Base-by-base conservation (phyloP, 2,888 invertebrate genomes). In the Mythimna vitellina region DNA sequence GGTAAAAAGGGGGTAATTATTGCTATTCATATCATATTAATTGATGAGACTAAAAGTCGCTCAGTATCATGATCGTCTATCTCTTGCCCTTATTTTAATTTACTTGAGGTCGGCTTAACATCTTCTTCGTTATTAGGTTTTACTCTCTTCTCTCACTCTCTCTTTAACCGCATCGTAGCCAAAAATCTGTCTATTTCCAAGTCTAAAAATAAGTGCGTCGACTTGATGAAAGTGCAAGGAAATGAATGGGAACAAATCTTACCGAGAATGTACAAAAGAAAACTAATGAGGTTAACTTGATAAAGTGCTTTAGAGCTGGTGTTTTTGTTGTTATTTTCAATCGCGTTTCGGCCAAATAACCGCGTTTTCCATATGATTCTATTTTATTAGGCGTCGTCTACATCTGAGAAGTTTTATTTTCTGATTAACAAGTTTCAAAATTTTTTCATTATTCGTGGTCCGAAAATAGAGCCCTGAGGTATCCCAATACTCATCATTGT, bases 301-400 rank as follows among this genome's bases (percentile, higher is more conserved):
- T 80, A 78, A 81, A 77, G 42, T 69, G 61, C 29, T 65, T 64
- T 64, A 53, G 7, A 61, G 69, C 61, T 56, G 72, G 70, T 70
- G 25, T 79, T 79, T 69, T 79, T 79, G 49, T 79, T 75, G 46
- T 53, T 64, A 69, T 66, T 71, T 66, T 75, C 64, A 72, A 82
- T 76, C 83, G 72, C 76, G 66, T 76, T 82, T 79, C 60, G 53
- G 22, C 38, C 65, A 80, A 65, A 72, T 66, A 68, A 72, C 78
- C 42, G 73, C 57, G n/a, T 79, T 75, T 51, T 54, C 56, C 56
- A 54, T 63, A 64, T 54, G 54, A 79, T 70, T 65, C 49, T 65
- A 9, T 65, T 69, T 42, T 65, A 65, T 20, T 64, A 70, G 42
- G 65, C 14, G 58, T 53, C 35, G 75, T 22, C 12, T 61, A 79